Evolutionary conservation across 2,888 invertebrate species (phyloP).

Genomic region (Drosophila incognita): DNA sequence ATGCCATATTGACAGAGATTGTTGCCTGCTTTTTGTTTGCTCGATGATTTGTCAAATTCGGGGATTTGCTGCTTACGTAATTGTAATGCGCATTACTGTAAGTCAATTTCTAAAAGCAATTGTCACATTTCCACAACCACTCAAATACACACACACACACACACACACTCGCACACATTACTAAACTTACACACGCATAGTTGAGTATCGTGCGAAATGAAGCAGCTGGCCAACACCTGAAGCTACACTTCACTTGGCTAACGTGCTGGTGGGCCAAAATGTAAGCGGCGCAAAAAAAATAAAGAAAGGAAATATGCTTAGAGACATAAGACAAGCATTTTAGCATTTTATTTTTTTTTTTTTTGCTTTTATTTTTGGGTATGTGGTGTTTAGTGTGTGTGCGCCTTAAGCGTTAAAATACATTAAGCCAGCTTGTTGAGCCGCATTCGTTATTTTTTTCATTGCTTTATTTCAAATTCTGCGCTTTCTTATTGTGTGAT

Average conservation of each 20-base stretch:
- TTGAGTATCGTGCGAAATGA: conserved; percentile 58
- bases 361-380: conserved; percentile 1
- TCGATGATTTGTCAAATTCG: conserved; percentile 69
- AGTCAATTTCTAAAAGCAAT: conserved; percentile 43
- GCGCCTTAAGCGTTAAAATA: conserved; percentile 66
- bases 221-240: conserved; percentile 65
- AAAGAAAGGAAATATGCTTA: conserved; percentile 9
- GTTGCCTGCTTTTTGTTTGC: conserved; percentile 50
- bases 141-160: not conserved
- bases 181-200: not conserved
- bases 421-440: conserved; percentile 70
- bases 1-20: conserved; percentile 55
- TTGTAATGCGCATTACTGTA: conserved; percentile 49
- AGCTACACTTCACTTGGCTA: conserved; percentile 63
- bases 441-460: conserved; percentile 27
- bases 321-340: conserved; percentile 29
- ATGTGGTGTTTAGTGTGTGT: conserved; percentile 43
- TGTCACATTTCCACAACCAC: conserved; percentile 23
- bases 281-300: not conserved
- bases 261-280: not conserved
- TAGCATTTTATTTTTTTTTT: conserved; percentile 1
- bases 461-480: conserved; percentile 10
- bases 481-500: not conserved
- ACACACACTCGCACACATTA: not conserved
- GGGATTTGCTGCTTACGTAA: conserved; percentile 61